Conservation (phyloP, 2,113 vertebrate species). For the Chlorodrepanis virens region DNA sequence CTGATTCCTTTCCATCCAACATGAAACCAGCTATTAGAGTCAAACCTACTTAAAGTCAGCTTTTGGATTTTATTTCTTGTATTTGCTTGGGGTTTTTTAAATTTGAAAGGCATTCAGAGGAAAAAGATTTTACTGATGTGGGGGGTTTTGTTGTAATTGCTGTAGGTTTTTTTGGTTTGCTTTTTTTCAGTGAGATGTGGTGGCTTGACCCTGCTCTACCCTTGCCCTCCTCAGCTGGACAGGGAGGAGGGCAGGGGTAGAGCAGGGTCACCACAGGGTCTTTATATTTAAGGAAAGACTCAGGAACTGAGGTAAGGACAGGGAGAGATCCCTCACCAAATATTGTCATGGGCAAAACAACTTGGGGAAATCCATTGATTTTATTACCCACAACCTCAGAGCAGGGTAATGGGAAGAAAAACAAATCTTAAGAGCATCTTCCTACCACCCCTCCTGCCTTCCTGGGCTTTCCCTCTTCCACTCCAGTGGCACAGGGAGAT, state of each 20-base stretch:
- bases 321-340: not conserved
- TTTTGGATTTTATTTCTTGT: not conserved
- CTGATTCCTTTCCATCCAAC: not conserved
- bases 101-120: not conserved
- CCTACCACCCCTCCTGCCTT: not conserved
- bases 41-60: not conserved
- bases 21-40: not conserved
- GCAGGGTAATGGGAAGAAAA: not conserved
- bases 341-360: not conserved
- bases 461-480: not conserved
- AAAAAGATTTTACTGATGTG: not conserved
- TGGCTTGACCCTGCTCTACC: not conserved
- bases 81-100: not conserved
- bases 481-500: not conserved
- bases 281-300: not conserved
- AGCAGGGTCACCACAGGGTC: no score
- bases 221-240: not conserved
- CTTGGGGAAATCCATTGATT: not conserved
- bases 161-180: no score
- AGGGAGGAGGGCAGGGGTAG: no score
- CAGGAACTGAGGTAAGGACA: not conserved
- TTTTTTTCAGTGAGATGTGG: not conserved
- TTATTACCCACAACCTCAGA: not conserved
- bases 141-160: accelerated
- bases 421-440: not conserved